Evolutionary conservation across 2,113 vertebrate genomes (phyloP).

Genomic region (Macquaria australasica): DNA sequence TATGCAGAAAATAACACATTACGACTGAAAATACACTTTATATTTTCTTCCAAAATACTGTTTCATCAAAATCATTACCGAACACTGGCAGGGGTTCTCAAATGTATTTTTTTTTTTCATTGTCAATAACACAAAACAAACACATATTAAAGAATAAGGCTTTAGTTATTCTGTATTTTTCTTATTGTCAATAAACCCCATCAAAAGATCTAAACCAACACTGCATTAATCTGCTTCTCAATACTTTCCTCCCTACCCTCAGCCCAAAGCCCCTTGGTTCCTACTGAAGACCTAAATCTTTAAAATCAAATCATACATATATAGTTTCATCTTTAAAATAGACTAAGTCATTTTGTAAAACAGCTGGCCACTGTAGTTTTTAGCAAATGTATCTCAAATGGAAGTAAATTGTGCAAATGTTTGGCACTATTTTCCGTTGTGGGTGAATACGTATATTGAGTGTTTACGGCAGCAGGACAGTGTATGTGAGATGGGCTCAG

Average conservation of each 20-base stretch:
- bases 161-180: not conserved
- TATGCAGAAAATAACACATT: not conserved
- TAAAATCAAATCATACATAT: not conserved
- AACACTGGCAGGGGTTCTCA: not conserved
- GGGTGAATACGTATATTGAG: not conserved
- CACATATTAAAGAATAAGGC: not conserved
- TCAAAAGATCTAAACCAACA: not conserved
- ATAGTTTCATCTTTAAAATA: not conserved
- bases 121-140: not conserved
- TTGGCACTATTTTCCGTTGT: constrained; percentile 12
- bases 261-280: not conserved
- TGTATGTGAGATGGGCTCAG: not conserved
- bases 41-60: not conserved
- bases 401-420: not conserved
- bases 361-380: not conserved
- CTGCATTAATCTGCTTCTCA: not conserved
- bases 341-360: not conserved
- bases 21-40: not conserved
- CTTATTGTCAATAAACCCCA: not conserved
- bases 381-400: not conserved
- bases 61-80: not conserved
- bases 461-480: not conserved
- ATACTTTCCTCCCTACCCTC: not conserved
- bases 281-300: not conserved
- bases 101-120: not conserved